A percentile compares a stretch with the other conserved stretches of the same genome.
phyloP scores from a whole-genome alignment of 2,113 vertebrate species.

The Struthidea cinerea region DNA sequence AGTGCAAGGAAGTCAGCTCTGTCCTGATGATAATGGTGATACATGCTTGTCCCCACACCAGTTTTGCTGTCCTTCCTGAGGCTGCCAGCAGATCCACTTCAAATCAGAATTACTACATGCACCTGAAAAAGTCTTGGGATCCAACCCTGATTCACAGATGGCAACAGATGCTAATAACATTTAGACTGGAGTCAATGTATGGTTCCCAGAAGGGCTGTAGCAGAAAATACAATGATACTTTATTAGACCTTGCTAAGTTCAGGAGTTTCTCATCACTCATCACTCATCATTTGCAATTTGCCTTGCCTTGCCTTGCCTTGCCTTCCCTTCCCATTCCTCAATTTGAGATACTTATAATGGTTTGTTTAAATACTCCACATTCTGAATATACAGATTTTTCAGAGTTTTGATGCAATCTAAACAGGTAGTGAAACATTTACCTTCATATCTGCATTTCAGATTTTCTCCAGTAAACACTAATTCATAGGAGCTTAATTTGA shows the following conservation, averaged over 20 bases:
- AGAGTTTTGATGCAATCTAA: not conserved
- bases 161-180: not conserved
- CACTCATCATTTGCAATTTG: not conserved
- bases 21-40: not conserved
- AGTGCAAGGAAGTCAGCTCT: not conserved
- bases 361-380: not conserved
- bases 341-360: not conserved
- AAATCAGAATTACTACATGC: not conserved
- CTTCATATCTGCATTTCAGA: not conserved
- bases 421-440: not conserved
- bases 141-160: not conserved
- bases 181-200: not conserved
- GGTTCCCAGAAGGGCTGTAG: not conserved
- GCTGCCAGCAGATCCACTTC: not conserved
- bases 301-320: not conserved
- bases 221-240: not conserved
- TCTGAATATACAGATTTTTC: not conserved
- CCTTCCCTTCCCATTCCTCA: not conserved
- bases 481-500: not conserved
- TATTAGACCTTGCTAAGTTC: not conserved
- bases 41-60: too few species aligned
- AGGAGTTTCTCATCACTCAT: not conserved
- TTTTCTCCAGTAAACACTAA: not conserved
- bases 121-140: not conserved
- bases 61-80: not conserved